Evolutionary conservation across 1,140 invertebrate species (phyloP).

Genomic region (Bradynema listronoti): DNA sequence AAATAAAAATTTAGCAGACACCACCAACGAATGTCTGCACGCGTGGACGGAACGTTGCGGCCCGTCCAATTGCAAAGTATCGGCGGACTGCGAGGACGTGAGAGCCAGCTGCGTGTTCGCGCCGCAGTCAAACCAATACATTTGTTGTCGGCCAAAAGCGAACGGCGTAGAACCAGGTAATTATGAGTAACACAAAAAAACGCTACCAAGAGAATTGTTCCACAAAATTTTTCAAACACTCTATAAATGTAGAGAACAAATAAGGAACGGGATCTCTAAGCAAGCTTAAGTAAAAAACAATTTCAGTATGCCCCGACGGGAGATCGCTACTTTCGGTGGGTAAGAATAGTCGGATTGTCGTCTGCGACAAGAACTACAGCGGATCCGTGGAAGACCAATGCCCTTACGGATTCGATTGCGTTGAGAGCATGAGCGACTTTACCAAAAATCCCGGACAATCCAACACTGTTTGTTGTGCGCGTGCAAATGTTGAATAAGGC

Average conservation of each 20-base stretch:
- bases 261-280: too few species aligned
- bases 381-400: conserved; percentile 18
- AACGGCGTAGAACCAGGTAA: conserved; percentile 26
- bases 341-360: conserved; percentile 20
- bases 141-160: conserved; percentile 32
- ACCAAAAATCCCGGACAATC: conserved; percentile 30
- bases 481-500: background rate
- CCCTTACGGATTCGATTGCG: conserved; percentile 29
- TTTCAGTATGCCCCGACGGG: conserved; percentile 32
- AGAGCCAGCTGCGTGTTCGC: conserved; percentile 27
- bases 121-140: conserved; percentile 10
- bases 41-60: conserved; percentile 28
- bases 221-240: background rate
- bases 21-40: conserved; percentile 27
- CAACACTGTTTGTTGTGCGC: conserved; percentile 20
- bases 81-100: conserved; percentile 21
- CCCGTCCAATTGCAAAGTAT: conserved; percentile 10
- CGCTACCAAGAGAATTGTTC: too few species aligned
- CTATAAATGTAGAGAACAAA: too few species aligned
- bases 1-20: background rate
- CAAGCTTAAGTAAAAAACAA: too few species aligned
- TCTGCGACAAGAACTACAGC: conserved; percentile 11
- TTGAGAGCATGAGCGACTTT: conserved; percentile 31
- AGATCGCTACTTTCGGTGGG: conserved; percentile 4
- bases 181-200: background rate